A percentile compares a stretch with the other conserved stretches of the same genome.
These are phyloP conservation scores for Mallotus villosus DNA, from an alignment of 2,797 vertebrate genomes.

Conservation along the genomic window DNA sequence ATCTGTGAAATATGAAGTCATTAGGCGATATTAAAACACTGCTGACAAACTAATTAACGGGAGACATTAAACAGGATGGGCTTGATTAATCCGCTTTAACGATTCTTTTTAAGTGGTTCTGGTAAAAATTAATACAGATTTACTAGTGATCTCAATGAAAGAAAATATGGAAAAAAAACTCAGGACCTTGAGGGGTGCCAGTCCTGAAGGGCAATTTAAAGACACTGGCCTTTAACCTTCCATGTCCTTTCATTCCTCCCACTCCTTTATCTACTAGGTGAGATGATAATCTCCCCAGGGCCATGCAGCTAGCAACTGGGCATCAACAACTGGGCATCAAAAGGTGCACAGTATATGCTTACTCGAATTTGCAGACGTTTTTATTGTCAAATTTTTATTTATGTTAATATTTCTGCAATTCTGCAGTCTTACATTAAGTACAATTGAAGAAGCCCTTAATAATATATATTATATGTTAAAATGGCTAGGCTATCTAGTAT, in stretches of 20 bases:
- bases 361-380: background rate
- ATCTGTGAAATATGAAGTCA: constrained; percentile 99
- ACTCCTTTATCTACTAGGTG: background rate
- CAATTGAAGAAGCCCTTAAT: background rate
- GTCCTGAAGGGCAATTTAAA: constrained; percentile 71
- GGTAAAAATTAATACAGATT: constrained; percentile 99
- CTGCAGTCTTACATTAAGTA: background rate
- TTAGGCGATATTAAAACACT: constrained; percentile 99
- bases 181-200: constrained; percentile 57
- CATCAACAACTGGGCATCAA: background rate
- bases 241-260: constrained; percentile 22
- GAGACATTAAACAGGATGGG: constrained; percentile 99
- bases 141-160: constrained; percentile 89
- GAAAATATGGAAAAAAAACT: constrained; percentile 67
- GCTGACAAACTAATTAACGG: constrained; percentile 99
- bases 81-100: constrained; percentile 99
- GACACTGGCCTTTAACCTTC: constrained; percentile 62
- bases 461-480: background rate
- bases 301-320: background rate
- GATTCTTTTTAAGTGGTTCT: constrained; percentile 98
- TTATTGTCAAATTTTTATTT: background rate
- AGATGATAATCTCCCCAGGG: background rate
- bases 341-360: background rate
- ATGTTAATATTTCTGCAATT: background rate
- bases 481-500: background rate